phyloP scores from a whole-genome alignment of 2,797 vertebrate genomes.

The Scyliorhinus canicula region DNA sequence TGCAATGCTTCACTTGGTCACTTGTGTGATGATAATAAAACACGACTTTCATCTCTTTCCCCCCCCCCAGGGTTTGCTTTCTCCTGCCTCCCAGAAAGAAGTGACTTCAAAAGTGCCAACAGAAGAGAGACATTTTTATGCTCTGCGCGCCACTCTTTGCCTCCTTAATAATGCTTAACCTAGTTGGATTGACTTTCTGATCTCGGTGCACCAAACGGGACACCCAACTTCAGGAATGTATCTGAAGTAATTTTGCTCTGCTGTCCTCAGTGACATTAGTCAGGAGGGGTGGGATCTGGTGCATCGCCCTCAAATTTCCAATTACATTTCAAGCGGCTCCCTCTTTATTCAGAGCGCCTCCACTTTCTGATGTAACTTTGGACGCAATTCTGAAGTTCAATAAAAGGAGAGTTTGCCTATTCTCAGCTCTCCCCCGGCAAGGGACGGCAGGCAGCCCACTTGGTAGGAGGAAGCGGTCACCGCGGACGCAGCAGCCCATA shows the following conservation, averaged over 20 bases:
- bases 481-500: not conserved
- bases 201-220: not conserved
- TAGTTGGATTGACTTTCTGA: not conserved
- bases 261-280: not conserved
- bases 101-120: not conserved
- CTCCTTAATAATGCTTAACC: not conserved
- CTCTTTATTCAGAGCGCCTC: not conserved
- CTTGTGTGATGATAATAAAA: not conserved
- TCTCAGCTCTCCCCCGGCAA: not conserved
- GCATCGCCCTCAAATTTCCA: not conserved
- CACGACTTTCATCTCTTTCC: not conserved
- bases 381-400: not conserved
- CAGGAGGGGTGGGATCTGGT: not conserved
- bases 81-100: not conserved
- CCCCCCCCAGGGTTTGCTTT: not conserved
- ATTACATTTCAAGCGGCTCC: not conserved
- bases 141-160: not conserved
- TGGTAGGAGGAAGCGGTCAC: too few relatives aligned
- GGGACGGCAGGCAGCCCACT: not conserved
- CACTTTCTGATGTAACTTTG: not conserved
- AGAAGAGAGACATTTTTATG: not conserved
- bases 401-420: not conserved
- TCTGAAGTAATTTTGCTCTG: not conserved
- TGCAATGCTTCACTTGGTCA: not conserved
- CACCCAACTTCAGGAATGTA: not conserved